These are phyloP conservation scores for Drosophila takahashii DNA, from an alignment of 1,140 invertebrate genomes.

Conservation along the genomic window DNA sequence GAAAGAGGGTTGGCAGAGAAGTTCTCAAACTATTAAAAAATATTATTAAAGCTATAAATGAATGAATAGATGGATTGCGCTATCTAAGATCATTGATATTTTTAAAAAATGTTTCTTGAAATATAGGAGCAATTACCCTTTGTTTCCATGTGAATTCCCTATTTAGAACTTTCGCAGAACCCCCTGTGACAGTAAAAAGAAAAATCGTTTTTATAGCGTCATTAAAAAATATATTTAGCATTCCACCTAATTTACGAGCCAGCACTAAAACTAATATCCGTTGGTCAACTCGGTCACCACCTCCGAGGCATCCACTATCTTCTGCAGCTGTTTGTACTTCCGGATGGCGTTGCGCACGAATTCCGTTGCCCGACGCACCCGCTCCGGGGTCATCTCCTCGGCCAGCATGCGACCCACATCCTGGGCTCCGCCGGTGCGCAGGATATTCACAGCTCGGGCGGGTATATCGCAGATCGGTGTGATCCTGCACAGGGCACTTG, in stretches of 20 bases:
- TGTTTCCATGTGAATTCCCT: too few relatives aligned
- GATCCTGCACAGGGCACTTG: conserved; percentile 87
- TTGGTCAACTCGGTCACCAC: conserved; percentile 3
- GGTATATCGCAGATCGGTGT: conserved; percentile 88
- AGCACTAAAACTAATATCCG: conserved; percentile 39
- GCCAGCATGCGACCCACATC: conserved; percentile 74
- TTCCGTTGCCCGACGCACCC: conserved; percentile 87
- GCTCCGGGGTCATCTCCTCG: conserved; percentile 84
- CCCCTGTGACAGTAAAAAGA: not conserved
- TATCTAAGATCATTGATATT: too few relatives aligned
- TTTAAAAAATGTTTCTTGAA: too few relatives aligned
- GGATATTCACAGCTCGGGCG: conserved; percentile 85
- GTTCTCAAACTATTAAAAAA: not conserved
- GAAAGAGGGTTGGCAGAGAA: not conserved
- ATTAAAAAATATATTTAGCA: conserved; percentile 54
- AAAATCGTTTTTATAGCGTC: conserved; percentile 39
- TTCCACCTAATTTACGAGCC: conserved; percentile 44
- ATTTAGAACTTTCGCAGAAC: not conserved
- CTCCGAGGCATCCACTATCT: conserved; percentile 37
- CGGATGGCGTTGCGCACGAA: conserved; percentile 88
- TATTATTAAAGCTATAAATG: too few relatives aligned
- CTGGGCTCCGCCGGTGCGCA: conserved; percentile 67
- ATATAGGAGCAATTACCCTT: too few relatives aligned
- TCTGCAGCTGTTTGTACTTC: conserved; percentile 86
- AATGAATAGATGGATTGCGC: too few relatives aligned